phyloP scores from a whole-genome alignment of 2,888 invertebrate genomes.

The Cephus runcator region DNA sequence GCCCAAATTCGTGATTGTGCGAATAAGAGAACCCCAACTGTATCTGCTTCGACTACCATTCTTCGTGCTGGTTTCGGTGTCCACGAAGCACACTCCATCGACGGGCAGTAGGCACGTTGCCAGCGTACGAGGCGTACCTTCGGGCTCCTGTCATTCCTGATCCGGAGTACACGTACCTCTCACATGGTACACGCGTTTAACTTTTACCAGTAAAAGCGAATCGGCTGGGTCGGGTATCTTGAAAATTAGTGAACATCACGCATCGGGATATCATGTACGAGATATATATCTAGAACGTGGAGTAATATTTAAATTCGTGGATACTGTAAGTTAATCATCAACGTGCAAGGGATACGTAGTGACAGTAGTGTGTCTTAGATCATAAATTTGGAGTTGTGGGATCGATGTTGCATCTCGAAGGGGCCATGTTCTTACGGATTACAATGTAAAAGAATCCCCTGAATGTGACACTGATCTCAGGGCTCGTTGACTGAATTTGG shows the following conservation, averaged over 20 bases:
- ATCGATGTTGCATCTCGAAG: neutral
- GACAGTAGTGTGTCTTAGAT: neutral
- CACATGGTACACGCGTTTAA: neutral
- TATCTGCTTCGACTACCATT: neutral
- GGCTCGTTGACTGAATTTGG: neutral
- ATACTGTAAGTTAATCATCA: neutral
- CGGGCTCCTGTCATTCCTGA: neutral
- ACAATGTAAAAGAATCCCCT: neutral
- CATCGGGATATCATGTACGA: neutral
- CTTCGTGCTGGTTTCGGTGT: neutral
- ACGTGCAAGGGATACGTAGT: neutral
- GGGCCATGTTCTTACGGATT: neutral
- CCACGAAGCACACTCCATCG: neutral
- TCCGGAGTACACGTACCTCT: neutral
- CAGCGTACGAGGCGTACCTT: neutral
- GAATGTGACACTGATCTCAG: neutral
- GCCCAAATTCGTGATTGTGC: neutral
- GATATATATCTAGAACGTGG: neutral
- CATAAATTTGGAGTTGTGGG: neutral
- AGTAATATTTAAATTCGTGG: neutral
- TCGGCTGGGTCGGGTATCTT: neutral
- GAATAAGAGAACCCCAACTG: neutral
- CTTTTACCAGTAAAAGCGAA: neutral
- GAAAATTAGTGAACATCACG: neutral
- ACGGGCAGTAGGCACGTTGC: neutral